A percentile compares a stretch with the other conserved stretches of the same genome.
Conservation (phyloP, 2,797 vertebrate genomes). For the Remorina albescens region DNA sequence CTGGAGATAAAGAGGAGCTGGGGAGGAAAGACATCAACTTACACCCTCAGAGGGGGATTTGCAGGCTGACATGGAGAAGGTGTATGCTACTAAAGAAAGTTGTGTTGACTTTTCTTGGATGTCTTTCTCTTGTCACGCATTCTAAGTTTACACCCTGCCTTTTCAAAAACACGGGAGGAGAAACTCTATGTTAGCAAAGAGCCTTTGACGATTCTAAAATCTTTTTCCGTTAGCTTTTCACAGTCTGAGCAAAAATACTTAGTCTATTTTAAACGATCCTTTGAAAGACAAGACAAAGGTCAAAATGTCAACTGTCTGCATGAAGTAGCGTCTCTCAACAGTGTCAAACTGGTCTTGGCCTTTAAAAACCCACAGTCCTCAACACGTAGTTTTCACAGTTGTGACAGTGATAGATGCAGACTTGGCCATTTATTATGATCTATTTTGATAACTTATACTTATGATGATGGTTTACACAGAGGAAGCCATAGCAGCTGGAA, state of each 20-base stretch:
- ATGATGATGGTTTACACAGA: slow-evolving; percentile 41
- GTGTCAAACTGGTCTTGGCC: background rate
- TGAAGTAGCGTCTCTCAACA: background rate
- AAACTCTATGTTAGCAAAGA: background rate
- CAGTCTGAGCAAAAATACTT: background rate
- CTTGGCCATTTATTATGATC: slow-evolving; percentile 42
- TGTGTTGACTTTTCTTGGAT: slow-evolving; percentile 2
- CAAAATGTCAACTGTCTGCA: slow-evolving; percentile 14
- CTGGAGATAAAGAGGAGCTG: slow-evolving; percentile 34
- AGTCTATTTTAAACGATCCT: background rate
- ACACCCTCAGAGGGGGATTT: slow-evolving; percentile 29
- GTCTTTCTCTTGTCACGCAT: background rate
- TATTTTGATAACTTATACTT: slow-evolving; percentile 46
- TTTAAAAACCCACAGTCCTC: slow-evolving; percentile 6
- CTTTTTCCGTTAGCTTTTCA: background rate
- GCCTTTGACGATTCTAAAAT: background rate
- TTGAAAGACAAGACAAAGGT: background rate
- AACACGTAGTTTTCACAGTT: slow-evolving; percentile 34
- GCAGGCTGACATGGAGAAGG: slow-evolving; percentile 18
- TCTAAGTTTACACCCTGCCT: background rate
- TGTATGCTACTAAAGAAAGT: background rate
- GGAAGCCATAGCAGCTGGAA: slow-evolving; percentile 41
- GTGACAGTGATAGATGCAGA: slow-evolving; percentile 35
- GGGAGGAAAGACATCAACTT: slow-evolving; percentile 26
- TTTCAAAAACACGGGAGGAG: slow-evolving; percentile 1